A percentile compares a stretch with the other conserved stretches of the same genome.
Conservation (phyloP, 2,113 vertebrate genomes). For the Terrapene triunguis region DNA sequence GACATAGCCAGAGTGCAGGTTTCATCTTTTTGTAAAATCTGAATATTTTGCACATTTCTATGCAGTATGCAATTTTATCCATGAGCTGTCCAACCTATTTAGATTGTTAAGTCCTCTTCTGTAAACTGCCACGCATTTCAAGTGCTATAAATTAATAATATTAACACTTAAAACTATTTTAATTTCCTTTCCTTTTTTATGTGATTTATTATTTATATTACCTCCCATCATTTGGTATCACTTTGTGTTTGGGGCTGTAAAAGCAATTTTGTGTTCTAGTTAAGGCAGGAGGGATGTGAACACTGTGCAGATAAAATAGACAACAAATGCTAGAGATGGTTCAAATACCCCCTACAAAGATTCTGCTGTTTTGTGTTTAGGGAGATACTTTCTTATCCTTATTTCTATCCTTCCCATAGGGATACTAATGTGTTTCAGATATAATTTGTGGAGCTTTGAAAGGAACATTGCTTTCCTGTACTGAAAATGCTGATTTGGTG, state of each 20-base stretch:
- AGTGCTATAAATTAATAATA: neutral
- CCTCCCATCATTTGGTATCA: neutral
- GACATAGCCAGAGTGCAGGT: neutral
- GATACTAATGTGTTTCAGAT: neutral
- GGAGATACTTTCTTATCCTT: neutral
- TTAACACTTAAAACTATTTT: neutral
- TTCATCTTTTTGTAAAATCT: neutral
- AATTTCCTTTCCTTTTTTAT: too few species aligned
- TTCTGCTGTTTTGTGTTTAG: neutral
- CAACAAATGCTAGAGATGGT: neutral
- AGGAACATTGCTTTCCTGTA: neutral
- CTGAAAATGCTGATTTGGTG: slow-evolving; percentile 3
- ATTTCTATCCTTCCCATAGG: neutral
- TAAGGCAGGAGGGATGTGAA: neutral
- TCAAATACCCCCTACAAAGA: neutral
- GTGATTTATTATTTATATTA: neutral
- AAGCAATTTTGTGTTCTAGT: neutral
- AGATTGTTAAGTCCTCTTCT: neutral
- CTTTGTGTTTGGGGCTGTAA: neutral
- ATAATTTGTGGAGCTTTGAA: neutral
- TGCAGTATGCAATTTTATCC: neutral
- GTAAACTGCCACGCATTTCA: neutral
- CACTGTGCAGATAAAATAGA: neutral
- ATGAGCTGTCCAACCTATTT: neutral
- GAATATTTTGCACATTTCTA: neutral